These are phyloP conservation scores for Cynopterus brachyotis DNA, from an alignment of 2,113 vertebrate species.

Conservation along the genomic window DNA sequence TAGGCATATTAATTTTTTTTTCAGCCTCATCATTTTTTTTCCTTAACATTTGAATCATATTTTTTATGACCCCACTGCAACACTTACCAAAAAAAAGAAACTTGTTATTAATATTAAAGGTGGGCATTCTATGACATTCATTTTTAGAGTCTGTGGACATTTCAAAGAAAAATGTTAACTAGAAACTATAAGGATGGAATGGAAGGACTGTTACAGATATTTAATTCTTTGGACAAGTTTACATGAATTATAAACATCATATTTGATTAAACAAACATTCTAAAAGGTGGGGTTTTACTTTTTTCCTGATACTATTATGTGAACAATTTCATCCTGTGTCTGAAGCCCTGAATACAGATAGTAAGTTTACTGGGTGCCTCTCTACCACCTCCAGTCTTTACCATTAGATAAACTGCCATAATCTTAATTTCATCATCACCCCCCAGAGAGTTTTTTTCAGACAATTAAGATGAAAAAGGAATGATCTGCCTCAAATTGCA, in stretches of 20 bases:
- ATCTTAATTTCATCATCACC: conserved; percentile 3
- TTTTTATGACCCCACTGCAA: neutral
- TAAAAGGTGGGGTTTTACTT: neutral
- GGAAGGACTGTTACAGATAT: neutral
- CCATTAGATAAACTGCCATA: neutral
- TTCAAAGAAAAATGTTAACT: neutral
- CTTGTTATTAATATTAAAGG: neutral
- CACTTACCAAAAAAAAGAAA: neutral
- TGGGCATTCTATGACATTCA: neutral
- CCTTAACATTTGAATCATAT: conserved; percentile 1
- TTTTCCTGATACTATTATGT: neutral
- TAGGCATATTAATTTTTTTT: neutral
- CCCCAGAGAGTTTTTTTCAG: conserved; percentile 9
- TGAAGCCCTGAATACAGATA: neutral
- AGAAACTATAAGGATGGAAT: neutral
- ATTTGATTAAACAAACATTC: neutral
- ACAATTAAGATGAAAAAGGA: conserved; percentile 25
- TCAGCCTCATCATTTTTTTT: conserved; percentile 23
- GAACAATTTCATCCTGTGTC: neutral
- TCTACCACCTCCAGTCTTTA: neutral
- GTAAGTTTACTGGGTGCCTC: neutral
- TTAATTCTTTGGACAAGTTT: conserved; percentile 13
- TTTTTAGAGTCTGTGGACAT: neutral
- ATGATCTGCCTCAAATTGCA: neutral
- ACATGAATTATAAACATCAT: neutral